phyloP scores from a whole-genome alignment of 2,888 invertebrate genomes.

The Archips xylosteana region DNA sequence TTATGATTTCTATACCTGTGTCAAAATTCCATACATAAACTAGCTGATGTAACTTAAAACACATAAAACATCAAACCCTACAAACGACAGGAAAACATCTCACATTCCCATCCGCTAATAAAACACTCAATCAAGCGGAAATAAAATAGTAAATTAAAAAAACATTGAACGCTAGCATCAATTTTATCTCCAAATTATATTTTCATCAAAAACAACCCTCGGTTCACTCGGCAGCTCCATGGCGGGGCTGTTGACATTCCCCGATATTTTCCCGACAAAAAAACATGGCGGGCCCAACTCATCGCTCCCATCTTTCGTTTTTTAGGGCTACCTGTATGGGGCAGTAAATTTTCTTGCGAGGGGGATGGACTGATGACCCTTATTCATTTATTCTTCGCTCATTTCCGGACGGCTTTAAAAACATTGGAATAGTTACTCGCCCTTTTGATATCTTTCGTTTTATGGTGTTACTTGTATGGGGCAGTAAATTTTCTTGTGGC shows the following conservation, averaged over 20 bases:
- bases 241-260: constrained; percentile 33
- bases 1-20: not conserved
- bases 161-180: constrained; percentile 34
- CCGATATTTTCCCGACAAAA: constrained; percentile 40
- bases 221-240: constrained; percentile 19
- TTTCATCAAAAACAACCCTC: constrained; percentile 39
- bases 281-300: constrained; percentile 36
- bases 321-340: constrained; percentile 40
- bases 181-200: constrained; percentile 40
- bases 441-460: not conserved
- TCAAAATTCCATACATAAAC: not conserved
- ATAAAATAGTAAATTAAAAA: constrained; percentile 41
- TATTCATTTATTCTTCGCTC: constrained; percentile 33
- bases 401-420: constrained; percentile 14
- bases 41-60: not conserved
- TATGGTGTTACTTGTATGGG: not conserved
- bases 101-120: not conserved
- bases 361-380: constrained; percentile 33
- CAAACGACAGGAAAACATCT: not conserved
- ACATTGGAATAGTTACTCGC: not conserved
- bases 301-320: constrained; percentile 40
- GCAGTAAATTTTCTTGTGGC: constrained; percentile 14
- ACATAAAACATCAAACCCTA: not conserved
- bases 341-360: constrained; percentile 17
- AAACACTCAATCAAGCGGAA: constrained; percentile 22